Percentiles rank a stretch among this genome's conserved stretches.
phyloP scores from a whole-genome alignment of 2,113 vertebrate genomes.

The Amphilophus citrinellus region DNA sequence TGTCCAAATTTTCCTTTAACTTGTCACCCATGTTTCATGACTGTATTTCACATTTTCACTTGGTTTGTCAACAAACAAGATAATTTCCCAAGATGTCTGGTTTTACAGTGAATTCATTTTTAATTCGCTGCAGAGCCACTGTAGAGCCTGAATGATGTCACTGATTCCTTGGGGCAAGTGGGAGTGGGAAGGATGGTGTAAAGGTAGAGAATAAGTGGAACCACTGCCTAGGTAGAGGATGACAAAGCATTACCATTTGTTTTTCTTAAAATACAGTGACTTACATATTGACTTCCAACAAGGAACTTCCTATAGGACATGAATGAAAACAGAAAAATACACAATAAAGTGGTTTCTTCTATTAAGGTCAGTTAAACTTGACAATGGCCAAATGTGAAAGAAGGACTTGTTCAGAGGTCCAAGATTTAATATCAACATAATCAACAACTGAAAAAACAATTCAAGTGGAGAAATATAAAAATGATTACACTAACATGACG shows the following conservation, averaged over 20 bases:
- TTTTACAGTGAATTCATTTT: too few relatives aligned
- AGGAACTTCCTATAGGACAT: neutral
- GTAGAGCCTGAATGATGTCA: neutral
- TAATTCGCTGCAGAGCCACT: too few relatives aligned
- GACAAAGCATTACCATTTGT: too few relatives aligned
- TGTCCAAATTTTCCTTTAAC: neutral
- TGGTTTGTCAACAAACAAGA: neutral
- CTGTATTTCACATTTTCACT: neutral
- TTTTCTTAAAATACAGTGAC: neutral
- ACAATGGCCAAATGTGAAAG: neutral
- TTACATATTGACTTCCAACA: neutral
- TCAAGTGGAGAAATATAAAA: conserved; percentile 50
- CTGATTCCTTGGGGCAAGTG: neutral
- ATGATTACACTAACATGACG: conserved; percentile 9
- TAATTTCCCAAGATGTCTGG: neutral
- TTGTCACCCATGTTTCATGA: neutral
- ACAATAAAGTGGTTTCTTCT: neutral
- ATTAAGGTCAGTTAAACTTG: neutral
- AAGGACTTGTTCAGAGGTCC: neutral
- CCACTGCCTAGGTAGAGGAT: neutral
- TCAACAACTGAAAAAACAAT: conserved; percentile 10
- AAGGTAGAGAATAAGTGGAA: neutral
- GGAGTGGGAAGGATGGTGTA: neutral
- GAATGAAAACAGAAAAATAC: neutral
- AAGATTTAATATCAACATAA: neutral